These are phyloP conservation scores for Ophion obscuratus DNA, from an alignment of 2,888 invertebrate genomes.

Conservation along the genomic window DNA sequence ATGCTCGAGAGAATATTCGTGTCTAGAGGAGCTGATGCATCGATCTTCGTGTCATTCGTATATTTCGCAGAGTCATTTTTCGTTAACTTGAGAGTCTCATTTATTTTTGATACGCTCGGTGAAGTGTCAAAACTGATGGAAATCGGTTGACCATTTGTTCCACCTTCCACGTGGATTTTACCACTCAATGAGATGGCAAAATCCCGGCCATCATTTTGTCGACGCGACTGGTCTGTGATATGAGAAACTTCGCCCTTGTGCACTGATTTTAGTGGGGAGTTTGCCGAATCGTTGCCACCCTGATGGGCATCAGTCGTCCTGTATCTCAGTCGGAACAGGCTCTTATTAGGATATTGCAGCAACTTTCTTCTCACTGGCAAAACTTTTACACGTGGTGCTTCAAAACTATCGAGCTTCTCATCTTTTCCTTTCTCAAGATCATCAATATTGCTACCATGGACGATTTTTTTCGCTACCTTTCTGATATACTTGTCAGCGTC, in stretches of 20 bases:
- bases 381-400: not conserved
- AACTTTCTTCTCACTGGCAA: slow-evolving; percentile 39
- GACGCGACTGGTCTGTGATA: slow-evolving; percentile 18
- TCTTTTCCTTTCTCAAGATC: slow-evolving; percentile 13
- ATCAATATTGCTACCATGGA: slow-evolving; percentile 47
- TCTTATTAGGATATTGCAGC: slow-evolving; percentile 22
- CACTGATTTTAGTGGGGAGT: not conserved
- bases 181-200: slow-evolving; percentile 74
- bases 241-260: slow-evolving; percentile 6
- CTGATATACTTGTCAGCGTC: slow-evolving; percentile 66
- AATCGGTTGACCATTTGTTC: slow-evolving; percentile 67
- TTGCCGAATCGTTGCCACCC: not conserved
- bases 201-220: slow-evolving; percentile 38
- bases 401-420: not conserved
- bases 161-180: slow-evolving; percentile 73
- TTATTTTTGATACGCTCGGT: slow-evolving; percentile 52
- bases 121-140: slow-evolving; percentile 72
- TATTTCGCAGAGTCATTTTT: not conserved
- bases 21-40: slow-evolving; percentile 29
- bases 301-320: slow-evolving; percentile 4
- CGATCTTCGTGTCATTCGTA: slow-evolving; percentile 28
- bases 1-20: slow-evolving; percentile 47
- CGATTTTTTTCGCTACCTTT: slow-evolving; percentile 61
- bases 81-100: not conserved
- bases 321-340: not conserved